Conservation (phyloP, 2,113 vertebrate genomes). For the Porphyrio hochstetteri region DNA sequence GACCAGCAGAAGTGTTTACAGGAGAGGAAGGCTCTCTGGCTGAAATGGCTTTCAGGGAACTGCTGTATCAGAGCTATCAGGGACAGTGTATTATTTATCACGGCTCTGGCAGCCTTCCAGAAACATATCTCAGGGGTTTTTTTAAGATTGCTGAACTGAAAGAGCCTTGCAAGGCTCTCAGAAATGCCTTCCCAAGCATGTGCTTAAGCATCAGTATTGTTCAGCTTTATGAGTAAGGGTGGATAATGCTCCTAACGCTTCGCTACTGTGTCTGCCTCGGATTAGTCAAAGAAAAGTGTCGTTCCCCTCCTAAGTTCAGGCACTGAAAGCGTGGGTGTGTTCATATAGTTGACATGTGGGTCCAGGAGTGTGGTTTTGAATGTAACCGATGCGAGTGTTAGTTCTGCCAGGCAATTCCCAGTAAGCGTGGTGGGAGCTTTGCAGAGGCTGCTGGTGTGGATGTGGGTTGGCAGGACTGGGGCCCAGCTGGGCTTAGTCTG, state of each 20-base stretch:
- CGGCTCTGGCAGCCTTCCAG: not conserved
- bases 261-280: not conserved
- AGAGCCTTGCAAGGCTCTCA: not conserved
- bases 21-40: not conserved
- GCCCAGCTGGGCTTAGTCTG: not conserved
- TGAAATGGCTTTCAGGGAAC: constrained; percentile 17
- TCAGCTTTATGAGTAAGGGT: not conserved
- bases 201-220: not conserved
- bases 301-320: not conserved
- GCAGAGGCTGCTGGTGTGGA: not conserved
- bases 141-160: not conserved
- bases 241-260: not conserved
- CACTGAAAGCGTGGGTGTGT: not conserved
- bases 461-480: not conserved
- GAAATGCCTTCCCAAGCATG: not conserved
- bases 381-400: not conserved
- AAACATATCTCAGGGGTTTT: not conserved
- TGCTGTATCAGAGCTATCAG: not conserved
- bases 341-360: not conserved
- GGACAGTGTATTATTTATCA: constrained; percentile 51
- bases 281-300: not conserved
- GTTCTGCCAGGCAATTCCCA: not conserved
- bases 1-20: not conserved
- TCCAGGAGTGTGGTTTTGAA: not conserved
- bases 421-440: not conserved